Evolutionary conservation across 2,888 invertebrate species (phyloP), one percentile per base, ranked within the genome.

Genomic region (Caenorhabditis panamensis): DNA sequence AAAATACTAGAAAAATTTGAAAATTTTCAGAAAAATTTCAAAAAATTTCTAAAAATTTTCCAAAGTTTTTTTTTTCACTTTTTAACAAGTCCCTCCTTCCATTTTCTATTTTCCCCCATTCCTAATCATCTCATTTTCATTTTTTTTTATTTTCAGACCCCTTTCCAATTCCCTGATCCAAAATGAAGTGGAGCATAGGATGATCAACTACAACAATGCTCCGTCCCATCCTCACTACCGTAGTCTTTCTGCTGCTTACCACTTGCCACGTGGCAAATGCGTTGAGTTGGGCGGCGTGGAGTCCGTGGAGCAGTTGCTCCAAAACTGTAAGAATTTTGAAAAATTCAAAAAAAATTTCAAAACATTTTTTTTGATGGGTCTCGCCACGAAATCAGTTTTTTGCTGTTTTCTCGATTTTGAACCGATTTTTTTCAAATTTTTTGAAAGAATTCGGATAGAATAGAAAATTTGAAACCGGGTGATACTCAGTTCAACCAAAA

Each of bases 231-330:
- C 41, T 41, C 22, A 28, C 37, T 62, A 62, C 44, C 41, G 69
- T 71, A 62, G 62, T 71, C 61, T 62, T 44, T 63, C 47, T 73
- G 1, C 47, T 73, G 1, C 47, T 73, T 24, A 8, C 18, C 41
- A 22, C 58, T 49, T 64, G 58, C 28, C 71, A 56, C 56, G 71
- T 72, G 54, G 72, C 41, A 41, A 6, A 61, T 16, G 59, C 49
- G 26, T 59, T 75, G 28, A 75, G 75, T 61, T 88, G 87, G 87
- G 86, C 88, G 0, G 82, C 79, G 37, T 87, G 88, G 87, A 82
- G 82, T 28, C 77, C 79, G 37, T 88, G 88, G 88, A 86, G 85
- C 24, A 51, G 72, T 20, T 88, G 88, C 49, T 85, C 87, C 13
- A 85, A 86, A 75, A 78, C 79, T 75, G 86, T 85, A 20, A 22